A percentile compares a stretch with the other conserved stretches of the same genome.
Conservation (phyloP, 2,888 invertebrate genomes). For the Scrobipalpa atriplicella region DNA sequence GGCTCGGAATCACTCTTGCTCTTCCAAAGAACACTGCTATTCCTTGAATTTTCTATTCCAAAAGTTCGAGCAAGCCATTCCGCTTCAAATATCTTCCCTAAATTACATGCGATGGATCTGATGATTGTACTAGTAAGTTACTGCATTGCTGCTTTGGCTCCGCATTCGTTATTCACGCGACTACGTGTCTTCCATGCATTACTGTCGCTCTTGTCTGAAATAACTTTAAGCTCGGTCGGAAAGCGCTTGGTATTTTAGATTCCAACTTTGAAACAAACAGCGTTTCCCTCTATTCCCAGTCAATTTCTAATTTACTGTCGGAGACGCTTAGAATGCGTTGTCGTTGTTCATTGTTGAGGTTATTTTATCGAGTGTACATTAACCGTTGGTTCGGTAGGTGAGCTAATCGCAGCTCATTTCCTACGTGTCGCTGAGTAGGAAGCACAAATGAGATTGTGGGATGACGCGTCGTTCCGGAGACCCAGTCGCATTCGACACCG, state of each 20-base stretch:
- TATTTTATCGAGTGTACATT: constrained; percentile 6
- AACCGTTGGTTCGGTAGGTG: constrained; percentile 44
- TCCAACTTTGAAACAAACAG: constrained; percentile 24
- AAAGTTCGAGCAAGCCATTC: constrained; percentile 65
- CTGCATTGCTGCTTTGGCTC: constrained; percentile 47
- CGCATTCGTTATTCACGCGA: constrained; percentile 35
- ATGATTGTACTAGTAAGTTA: constrained; percentile 53
- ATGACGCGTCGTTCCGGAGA: constrained; percentile 64
- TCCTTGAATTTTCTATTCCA: constrained; percentile 67
- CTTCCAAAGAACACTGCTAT: constrained; percentile 62
- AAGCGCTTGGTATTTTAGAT: constrained; percentile 24
- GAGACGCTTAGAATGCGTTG: neutral
- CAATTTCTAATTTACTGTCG: constrained; percentile 14
- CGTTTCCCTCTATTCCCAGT: constrained; percentile 10
- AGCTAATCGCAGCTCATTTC: constrained; percentile 74
- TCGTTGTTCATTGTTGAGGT: neutral
- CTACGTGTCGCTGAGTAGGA: constrained; percentile 68
- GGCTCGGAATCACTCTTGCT: constrained; percentile 71
- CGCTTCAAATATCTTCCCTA: constrained; percentile 61
- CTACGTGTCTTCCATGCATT: constrained; percentile 28
- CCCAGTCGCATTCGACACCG: constrained; percentile 55
- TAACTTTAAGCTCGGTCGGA: constrained; percentile 28
- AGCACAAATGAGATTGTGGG: constrained; percentile 72
- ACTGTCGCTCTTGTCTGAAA: constrained; percentile 29
- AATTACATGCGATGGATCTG: constrained; percentile 62